These are phyloP conservation scores for Acanthornis magna DNA, from an alignment of 2,797 vertebrate genomes.

Conservation along the genomic window DNA sequence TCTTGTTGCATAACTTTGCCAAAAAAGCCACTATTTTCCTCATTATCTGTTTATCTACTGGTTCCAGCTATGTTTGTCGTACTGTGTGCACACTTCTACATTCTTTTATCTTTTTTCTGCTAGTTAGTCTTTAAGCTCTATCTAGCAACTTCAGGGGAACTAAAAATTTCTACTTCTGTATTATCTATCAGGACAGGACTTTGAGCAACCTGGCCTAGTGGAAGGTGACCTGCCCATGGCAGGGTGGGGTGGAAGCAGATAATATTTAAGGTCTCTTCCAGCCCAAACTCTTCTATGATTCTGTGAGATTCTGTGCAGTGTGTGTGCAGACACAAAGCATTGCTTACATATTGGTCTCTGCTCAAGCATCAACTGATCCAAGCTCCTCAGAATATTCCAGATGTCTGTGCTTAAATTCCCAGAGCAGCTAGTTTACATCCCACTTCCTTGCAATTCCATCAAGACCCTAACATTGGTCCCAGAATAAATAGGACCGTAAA, in stretches of 20 bases:
- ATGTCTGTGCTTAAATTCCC: neutral
- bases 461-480: rapidly evolving
- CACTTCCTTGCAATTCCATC: neutral
- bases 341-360: rapidly evolving
- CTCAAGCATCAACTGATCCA: neutral
- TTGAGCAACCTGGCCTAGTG: neutral
- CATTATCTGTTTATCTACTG: neutral
- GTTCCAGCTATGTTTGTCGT: neutral
- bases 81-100: neutral
- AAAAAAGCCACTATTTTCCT: neutral
- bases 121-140: neutral
- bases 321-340: rapidly evolving
- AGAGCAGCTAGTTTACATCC: rapidly evolving
- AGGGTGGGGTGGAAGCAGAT: neutral
- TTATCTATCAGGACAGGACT: neutral
- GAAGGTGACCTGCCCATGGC: neutral
- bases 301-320: neutral
- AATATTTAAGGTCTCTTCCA: neutral
- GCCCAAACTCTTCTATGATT: neutral
- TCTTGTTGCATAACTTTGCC: neutral
- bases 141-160: neutral
- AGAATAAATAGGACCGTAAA: neutral
- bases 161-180: neutral
- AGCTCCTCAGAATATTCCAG: neutral
- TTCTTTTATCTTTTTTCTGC: neutral